Base-by-base conservation (phyloP, 2,113 vertebrate genomes). In the Cervus canadensis region DNA sequence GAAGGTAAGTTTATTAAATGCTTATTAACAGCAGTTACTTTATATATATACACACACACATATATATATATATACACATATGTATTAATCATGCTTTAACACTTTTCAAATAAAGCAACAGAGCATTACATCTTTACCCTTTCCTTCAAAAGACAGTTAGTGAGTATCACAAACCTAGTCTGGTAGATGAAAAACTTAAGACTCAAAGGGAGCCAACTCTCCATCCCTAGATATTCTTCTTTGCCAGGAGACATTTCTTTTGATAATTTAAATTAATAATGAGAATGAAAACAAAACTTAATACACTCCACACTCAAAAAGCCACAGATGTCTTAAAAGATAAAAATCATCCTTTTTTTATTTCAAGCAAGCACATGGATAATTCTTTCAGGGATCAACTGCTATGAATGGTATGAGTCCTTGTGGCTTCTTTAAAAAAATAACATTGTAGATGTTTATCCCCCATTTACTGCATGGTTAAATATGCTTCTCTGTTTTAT, bases 1-100 rank as follows among this genome's bases (percentile, higher is more conserved):
- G 33, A 89, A 81, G 67, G 85, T 97, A 95, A 94, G 43, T 79
- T 71, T 71, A n/a, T 36, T 33, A 21, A 71, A 71, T 67, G 54
- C 10, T 67, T 26, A 33, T 36, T 60, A 71, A 71, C 36, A 5
- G 78, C 36, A 54, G 0, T 74, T 59, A 62, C 26, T 92, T 67
- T 36, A 19, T 36, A 33, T 74, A 23, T 54, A 74, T 48, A 36
- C 4, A 62, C 25, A 57, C 11, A 59, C 26, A 59, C 6, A 40
- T 40, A 40, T 40, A 36, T 36, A 36, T 36, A 36, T 36, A 40
- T 40, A 40, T 40, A 43, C 43, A 43, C 43, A 43, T 43, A 43
- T 43, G 43, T 43, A 43, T 43, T 43, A 43, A 43, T 43, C 43
- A 43, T 43, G 43, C 43, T 43, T 74, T 3, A 85, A n/a, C 7